These are phyloP conservation scores for Magallana angulata DNA, from an alignment of 1,140 invertebrate species.

Conservation along the genomic window DNA sequence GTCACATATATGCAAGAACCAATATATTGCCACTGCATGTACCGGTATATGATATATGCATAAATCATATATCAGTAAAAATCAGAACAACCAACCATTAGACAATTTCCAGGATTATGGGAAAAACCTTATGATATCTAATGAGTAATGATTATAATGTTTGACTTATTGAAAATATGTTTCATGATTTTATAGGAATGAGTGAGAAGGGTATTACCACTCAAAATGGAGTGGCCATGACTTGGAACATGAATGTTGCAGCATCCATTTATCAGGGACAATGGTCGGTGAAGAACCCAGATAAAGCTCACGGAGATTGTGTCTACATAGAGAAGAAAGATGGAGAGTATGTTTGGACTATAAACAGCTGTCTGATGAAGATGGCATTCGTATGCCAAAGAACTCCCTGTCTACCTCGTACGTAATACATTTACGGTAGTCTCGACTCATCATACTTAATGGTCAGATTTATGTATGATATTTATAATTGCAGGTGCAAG, in stretches of 20 bases:
- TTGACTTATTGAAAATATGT: neutral
- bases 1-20: too few species aligned
- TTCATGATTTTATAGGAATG: conserved; percentile 35
- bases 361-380: conserved; percentile 52
- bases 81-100: too few species aligned
- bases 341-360: conserved; percentile 45
- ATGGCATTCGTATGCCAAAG: conserved; percentile 91
- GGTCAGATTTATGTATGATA: too few species aligned
- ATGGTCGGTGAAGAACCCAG: conserved; percentile 47
- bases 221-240: neutral
- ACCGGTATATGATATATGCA: too few species aligned
- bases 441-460: too few species aligned
- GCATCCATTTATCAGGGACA: conserved; percentile 45
- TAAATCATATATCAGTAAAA: too few species aligned
- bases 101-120: too few species aligned
- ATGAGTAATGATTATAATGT: too few species aligned
- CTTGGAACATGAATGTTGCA: conserved; percentile 37
- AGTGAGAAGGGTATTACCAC: conserved; percentile 8
- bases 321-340: conserved; percentile 33
- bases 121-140: too few species aligned
- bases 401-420: conserved; percentile 93
- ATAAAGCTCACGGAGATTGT: conserved; percentile 47
- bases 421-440: conserved; percentile 44
- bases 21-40: too few species aligned
- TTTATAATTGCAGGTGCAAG: too few species aligned